phyloP scores from a whole-genome alignment of 1,140 invertebrate species.

The Drosophila leontia region DNA sequence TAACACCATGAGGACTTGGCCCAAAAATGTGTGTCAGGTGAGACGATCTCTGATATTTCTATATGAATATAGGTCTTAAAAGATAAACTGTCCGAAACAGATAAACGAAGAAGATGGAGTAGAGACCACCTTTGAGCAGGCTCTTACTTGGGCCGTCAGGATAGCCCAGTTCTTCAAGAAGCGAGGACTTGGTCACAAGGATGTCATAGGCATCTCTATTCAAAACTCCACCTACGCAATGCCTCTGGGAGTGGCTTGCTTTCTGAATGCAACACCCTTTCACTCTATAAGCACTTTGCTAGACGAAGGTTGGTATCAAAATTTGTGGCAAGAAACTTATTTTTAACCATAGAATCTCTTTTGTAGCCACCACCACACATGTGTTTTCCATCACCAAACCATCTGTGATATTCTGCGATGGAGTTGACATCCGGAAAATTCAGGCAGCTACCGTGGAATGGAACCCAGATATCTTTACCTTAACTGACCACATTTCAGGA shows the following conservation, averaged over 20 bases:
- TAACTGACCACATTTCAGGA: conserved; percentile 56
- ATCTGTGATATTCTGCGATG: conserved; percentile 73
- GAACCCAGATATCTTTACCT: conserved; percentile 67
- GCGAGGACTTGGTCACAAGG: conserved; percentile 61
- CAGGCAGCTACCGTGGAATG: conserved; percentile 48
- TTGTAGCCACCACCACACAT: conserved; percentile 31
- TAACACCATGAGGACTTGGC: conserved; percentile 65
- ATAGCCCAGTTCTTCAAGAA: conserved; percentile 68
- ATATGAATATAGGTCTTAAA: not conserved
- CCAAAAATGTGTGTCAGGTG: conserved; percentile 67
- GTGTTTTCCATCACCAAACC: conserved; percentile 70
- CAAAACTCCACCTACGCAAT: conserved; percentile 70
- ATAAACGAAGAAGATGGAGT: conserved; percentile 65
- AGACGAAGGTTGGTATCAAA: conserved; percentile 51
- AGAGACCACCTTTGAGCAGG: conserved; percentile 54
- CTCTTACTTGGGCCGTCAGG: conserved; percentile 63
- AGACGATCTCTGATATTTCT: not conserved
- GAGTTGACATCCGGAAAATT: conserved; percentile 61
- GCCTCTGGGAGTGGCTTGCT: conserved; percentile 66
- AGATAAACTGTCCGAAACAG: conserved; percentile 1
- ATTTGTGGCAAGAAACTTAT: too few species aligned
- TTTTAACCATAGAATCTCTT: not conserved
- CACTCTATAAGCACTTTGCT: conserved; percentile 63
- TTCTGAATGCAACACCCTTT: conserved; percentile 72
- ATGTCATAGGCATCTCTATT: conserved; percentile 72